phyloP scores from a whole-genome alignment of 2,113 vertebrate genomes.

The Onychostoma macrolepis region DNA sequence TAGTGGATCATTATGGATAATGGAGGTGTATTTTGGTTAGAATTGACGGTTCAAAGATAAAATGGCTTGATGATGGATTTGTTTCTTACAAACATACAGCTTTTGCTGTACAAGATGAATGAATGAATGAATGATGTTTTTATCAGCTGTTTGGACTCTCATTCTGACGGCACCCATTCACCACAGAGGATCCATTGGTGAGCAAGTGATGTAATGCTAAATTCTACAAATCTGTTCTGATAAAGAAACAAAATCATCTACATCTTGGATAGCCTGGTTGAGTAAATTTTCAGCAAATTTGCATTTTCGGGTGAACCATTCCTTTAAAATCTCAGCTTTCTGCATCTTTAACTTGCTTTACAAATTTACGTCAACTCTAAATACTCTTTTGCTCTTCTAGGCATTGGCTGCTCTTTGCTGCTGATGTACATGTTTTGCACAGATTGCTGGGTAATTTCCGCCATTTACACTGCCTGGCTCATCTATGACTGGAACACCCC shows the following conservation, averaged over 20 bases:
- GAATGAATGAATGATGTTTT: no score
- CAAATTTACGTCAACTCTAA: neutral
- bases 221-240: neutral
- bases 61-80: neutral
- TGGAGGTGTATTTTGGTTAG: no score
- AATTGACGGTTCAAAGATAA: neutral
- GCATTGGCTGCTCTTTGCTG: slow-evolving; percentile 81
- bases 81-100: no score
- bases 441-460: slow-evolving; percentile 90
- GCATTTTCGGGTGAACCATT: neutral
- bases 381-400: slow-evolving; percentile 67
- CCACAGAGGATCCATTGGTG: no score
- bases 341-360: neutral
- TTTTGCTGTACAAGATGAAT: no score
- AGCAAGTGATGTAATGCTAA: no score
- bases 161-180: no score
- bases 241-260: neutral
- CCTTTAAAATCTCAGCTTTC: neutral
- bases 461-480: slow-evolving; percentile 91
- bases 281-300: neutral
- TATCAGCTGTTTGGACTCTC: no score
- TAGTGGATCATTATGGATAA: no score
- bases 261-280: neutral
- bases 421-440: slow-evolving; percentile 93
- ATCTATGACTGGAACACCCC: slow-evolving; percentile 97